A percentile compares a stretch with the other conserved stretches of the same genome.
Conservation (phyloP, 2,113 vertebrate genomes). For the Boleophthalmus pectinirostris region DNA sequence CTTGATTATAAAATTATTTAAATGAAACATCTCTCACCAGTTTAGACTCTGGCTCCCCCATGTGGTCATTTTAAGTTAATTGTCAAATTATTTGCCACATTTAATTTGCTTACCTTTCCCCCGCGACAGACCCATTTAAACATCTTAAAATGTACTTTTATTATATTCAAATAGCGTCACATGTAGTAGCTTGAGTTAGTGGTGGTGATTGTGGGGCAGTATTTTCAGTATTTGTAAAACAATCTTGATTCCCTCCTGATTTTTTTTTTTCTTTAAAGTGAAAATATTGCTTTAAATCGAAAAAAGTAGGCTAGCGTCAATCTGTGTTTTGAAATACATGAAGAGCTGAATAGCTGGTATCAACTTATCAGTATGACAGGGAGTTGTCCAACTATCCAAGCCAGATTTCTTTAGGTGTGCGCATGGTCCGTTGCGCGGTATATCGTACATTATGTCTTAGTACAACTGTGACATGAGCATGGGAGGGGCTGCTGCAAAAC, state of each 20-base stretch:
- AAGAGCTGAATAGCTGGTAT: neutral
- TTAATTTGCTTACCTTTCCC: neutral
- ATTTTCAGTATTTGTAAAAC: no score
- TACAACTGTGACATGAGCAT: slow-evolving; percentile 45
- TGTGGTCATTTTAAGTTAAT: slow-evolving; percentile 34
- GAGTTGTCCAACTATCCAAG: neutral
- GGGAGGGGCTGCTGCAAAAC: slow-evolving; percentile 72
- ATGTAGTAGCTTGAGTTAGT: neutral
- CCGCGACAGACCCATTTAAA: neutral
- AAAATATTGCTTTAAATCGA: neutral
- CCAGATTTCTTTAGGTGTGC: neutral
- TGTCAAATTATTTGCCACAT: neutral
- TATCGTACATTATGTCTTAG: slow-evolving; percentile 50
- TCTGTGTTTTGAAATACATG: neutral
- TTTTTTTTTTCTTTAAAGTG: neutral
- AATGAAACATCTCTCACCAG: neutral
- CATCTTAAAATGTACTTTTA: fast-evolving
- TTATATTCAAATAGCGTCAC: neutral
- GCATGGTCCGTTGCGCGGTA: slow-evolving; percentile 1
- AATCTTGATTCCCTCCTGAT: no score
- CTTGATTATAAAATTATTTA: no score
- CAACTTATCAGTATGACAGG: neutral
- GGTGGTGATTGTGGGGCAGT: neutral
- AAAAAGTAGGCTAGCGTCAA: neutral
- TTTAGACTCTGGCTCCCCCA: slow-evolving; percentile 67